These are phyloP conservation scores for Drosophila paulistorum DNA, from an alignment of 1,140 invertebrate species.

Conservation along the genomic window DNA sequence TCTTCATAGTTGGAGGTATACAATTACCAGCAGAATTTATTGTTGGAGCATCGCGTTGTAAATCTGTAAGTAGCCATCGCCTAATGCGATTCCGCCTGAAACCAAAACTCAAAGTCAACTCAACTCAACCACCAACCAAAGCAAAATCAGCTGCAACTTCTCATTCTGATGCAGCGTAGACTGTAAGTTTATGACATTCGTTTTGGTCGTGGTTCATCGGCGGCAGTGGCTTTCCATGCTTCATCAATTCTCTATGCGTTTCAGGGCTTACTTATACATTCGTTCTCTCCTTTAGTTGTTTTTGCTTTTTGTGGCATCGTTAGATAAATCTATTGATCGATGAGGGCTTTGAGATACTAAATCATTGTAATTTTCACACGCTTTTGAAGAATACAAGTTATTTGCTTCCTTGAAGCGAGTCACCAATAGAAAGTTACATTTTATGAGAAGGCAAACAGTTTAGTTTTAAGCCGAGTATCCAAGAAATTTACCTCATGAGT, in stretches of 20 bases:
- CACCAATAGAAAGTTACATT: background rate
- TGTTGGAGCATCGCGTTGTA: conserved; percentile 44
- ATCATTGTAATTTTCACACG: conserved; percentile 61
- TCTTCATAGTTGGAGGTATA: conserved; percentile 9
- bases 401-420: conserved; percentile 29
- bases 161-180: background rate
- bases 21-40: conserved; percentile 58
- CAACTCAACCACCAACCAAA: background rate
- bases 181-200: conserved; percentile 56
- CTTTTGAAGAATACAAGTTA: conserved; percentile 38
- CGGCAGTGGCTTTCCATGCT: conserved; percentile 25
- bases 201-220: conserved; percentile 45
- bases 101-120: background rate
- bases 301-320: conserved; percentile 29
- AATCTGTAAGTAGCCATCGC: conserved; percentile 61
- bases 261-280: conserved; percentile 12
- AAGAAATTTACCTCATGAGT: too few relatives aligned
- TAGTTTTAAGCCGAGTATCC: too few relatives aligned
- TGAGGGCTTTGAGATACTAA: conserved; percentile 51
- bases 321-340: conserved; percentile 54
- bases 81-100: conserved; percentile 47
- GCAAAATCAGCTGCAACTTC: background rate
- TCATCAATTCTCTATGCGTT: conserved; percentile 56
- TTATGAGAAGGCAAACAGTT: background rate
- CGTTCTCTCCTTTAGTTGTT: background rate